Base-by-base conservation (phyloP, 1,140 invertebrate genomes). In the Liolophura sinensis region DNA sequence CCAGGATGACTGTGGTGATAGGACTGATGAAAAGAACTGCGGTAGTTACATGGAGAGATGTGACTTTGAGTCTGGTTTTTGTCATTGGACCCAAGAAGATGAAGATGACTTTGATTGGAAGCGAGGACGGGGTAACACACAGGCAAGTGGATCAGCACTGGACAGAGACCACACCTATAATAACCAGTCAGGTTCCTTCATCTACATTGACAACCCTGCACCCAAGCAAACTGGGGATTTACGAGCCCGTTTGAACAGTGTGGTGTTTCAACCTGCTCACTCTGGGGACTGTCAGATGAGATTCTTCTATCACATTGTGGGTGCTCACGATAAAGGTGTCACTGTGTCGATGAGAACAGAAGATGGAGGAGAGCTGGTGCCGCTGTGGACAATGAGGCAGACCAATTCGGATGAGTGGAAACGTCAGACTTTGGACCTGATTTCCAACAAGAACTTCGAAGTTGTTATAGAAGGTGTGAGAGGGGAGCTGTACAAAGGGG, bases 1-100 rank as follows among this genome's bases (percentile, higher is more conserved):
- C 48, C 63, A 73, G n/a, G 69, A 80, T 73, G 77, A 80, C 64
- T 80, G 78, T 69, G 75, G 76, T 58, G 78, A 80, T 64, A 54
- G 60, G 20, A 73, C 73, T 18, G 78, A 80, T 77, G 78, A 80
- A 69, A 31, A 47, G 15, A 48, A 67, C 20, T 79, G 78, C 61
- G 59, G 40, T 31, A 72, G 60, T 0, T 79, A 74, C 68, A 63
- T 72, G 11, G 66, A 71, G 54, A 65, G 78, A 46, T 73, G 71
- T 60, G 54, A 64, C 55, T 73, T 73, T 52, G 69, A 73, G 27
- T 20, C 31, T 12, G 67, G 55, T 51, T 54, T 66, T 40, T 73
- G 71, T 64, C 62, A 64, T 46, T 73, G 71, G 71, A 62, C 22
- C 25, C 68, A 71, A n/a, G 65, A 62, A 20, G 12, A 27, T 12